These are phyloP conservation scores for Andrena marginata DNA, from an alignment of 2,888 invertebrate genomes.

Conservation along the genomic window DNA sequence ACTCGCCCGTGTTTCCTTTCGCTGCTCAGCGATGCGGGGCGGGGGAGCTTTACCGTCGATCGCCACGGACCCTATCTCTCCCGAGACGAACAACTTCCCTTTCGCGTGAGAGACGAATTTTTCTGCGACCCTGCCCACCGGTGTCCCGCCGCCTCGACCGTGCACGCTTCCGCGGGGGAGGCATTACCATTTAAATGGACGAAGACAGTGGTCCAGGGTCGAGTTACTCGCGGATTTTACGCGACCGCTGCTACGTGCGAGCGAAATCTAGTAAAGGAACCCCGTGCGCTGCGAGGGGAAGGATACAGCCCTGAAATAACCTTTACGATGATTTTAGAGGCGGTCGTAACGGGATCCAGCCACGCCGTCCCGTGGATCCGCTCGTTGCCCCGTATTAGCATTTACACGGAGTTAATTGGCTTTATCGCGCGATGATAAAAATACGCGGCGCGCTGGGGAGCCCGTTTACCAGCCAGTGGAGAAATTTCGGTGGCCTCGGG, in stretches of 20 bases:
- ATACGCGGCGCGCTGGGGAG: background rate
- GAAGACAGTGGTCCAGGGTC: no score
- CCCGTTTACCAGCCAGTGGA: background rate
- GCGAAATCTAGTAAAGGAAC: conserved; percentile 1
- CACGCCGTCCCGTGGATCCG: background rate
- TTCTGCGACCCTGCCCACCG: conserved; percentile 18
- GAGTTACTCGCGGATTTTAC: conserved; percentile 37
- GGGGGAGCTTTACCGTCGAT: background rate
- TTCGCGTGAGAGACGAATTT: conserved; percentile 18
- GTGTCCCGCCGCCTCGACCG: background rate
- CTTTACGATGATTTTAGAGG: conserved; percentile 50
- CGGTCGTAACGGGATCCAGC: conserved; percentile 35
- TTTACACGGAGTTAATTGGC: conserved; percentile 61
- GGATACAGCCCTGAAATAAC: conserved; percentile 32
- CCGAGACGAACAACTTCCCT: background rate
- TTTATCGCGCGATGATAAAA: conserved; percentile 51
- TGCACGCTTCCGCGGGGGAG: background rate
- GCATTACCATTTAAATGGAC: conserved; percentile 61
- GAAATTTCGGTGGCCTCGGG: background rate
- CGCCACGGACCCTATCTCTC: background rate
- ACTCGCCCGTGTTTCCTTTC: conserved; percentile 19
- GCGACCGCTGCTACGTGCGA: conserved; percentile 13
- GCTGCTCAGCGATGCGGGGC: background rate
- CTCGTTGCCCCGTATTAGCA: conserved; percentile 48
- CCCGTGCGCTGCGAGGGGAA: background rate